Conservation (phyloP, 2,797 vertebrate species). For the Mastacembelus armatus region DNA sequence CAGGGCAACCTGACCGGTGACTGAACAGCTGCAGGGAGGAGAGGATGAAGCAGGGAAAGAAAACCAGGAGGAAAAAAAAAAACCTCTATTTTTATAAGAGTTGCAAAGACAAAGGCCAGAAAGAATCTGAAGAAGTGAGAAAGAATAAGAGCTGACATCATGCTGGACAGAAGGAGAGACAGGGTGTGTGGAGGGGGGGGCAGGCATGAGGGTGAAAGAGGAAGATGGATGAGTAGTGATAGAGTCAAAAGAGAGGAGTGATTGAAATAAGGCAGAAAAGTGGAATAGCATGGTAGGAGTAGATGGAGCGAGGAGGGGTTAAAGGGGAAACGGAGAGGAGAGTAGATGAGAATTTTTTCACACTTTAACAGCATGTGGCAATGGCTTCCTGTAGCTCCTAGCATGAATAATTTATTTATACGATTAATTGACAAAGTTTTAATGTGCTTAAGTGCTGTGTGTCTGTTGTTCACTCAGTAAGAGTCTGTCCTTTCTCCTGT, state of each 20-base stretch:
- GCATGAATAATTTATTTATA: slow-evolving; percentile 44
- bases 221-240: slow-evolving; percentile 56
- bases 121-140: slow-evolving; percentile 35
- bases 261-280: slow-evolving; percentile 11
- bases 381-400: slow-evolving; percentile 14
- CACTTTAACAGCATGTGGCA: no score
- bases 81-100: slow-evolving; percentile 42
- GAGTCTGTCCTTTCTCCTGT: slow-evolving; percentile 49
- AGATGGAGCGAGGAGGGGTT: not conserved
- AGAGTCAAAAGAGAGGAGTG: slow-evolving; percentile 11
- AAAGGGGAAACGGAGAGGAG: not conserved
- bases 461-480: slow-evolving; percentile 46
- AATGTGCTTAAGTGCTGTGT: slow-evolving; percentile 27
- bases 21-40: slow-evolving; percentile 59
- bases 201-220: slow-evolving; percentile 22
- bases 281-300: not conserved
- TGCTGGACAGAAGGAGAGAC: slow-evolving; percentile 45
- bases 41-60: not conserved
- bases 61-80: slow-evolving; percentile 11
- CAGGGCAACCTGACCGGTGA: slow-evolving; percentile 27
- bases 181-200: not conserved
- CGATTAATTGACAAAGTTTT: slow-evolving; percentile 25
- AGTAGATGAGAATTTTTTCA: slow-evolving; percentile 15
- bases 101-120: slow-evolving; percentile 53
- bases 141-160: slow-evolving; percentile 55